Evolutionary conservation across 2,113 vertebrate genomes (phyloP).

Genomic region (Oreotrochilus melanogaster): DNA sequence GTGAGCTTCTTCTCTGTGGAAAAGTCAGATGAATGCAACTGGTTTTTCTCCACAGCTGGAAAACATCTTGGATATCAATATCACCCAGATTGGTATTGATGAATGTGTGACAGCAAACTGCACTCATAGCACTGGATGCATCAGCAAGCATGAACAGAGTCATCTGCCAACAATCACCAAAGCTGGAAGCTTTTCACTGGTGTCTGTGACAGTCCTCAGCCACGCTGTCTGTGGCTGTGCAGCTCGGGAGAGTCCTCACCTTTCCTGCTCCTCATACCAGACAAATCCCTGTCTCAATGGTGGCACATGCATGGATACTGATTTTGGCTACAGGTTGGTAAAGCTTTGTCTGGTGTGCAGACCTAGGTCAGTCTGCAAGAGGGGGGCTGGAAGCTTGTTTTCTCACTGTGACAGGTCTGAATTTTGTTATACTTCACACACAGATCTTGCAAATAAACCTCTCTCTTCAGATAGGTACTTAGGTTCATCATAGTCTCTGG

Average conservation of each 20-base stretch:
- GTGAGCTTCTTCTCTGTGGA: neutral
- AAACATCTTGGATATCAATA: constrained; percentile 77
- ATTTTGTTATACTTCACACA: neutral
- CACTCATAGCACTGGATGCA: constrained; percentile 79
- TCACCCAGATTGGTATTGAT: constrained; percentile 85
- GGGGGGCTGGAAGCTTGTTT: neutral
- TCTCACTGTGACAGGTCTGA: neutral
- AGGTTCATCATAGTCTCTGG: neutral
- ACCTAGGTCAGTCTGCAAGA: neutral
- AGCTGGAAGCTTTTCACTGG: constrained; percentile 77
- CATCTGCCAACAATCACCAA: constrained; percentile 77
- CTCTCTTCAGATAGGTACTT: neutral
- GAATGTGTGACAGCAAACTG: constrained; percentile 83
- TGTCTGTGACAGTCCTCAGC: constrained; percentile 79
- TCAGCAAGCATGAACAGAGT: constrained; percentile 75
- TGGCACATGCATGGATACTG: constrained; percentile 84
- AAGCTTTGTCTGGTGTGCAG: neutral
- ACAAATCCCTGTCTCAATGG: constrained; percentile 86
- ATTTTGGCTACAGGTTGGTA: constrained; percentile 86
- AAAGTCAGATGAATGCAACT: neutral
- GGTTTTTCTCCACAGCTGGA: constrained; percentile 81
- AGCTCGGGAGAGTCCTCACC: constrained; percentile 77
- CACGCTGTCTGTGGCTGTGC: constrained; percentile 81
- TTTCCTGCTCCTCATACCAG: constrained; percentile 83
- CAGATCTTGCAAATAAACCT: neutral